Evolutionary conservation across 2,888 invertebrate genomes (phyloP), one percentile per base, ranked within the genome.

Genomic region (Leucophenga montana): DNA sequence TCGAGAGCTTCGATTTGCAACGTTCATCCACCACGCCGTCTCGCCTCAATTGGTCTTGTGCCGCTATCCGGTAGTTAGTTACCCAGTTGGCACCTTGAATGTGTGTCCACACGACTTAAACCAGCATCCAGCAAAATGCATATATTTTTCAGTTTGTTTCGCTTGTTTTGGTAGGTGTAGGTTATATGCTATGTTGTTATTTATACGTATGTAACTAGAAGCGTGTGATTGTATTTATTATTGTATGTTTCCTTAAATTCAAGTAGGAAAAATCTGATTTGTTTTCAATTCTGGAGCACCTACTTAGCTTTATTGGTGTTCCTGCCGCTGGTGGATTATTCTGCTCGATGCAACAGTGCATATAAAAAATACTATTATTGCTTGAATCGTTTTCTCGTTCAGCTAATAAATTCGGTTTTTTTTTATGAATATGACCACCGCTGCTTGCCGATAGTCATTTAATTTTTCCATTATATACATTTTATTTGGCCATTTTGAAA

Each of bases 91-190:
- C 56, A 59, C 33, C 56, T 20, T 59, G 31, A 18, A 18, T 6
- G 54, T 54, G 16, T 16, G 22, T 31, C 6, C 59, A 59, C 16
- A 33, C 59, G 27, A 27, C 27, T 27, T 27, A 27, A 27, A 27
- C 27, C 27, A 27, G 27, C 27, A 27, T 27, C 61, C 44, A 18
- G 18, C 20, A 27, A 62, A 61, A 62, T 62, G 61, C 61, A 62
- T 62, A 62, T 44, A 62, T 62, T 62, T 27, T 62, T 14, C 61
- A 62, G 61, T 62, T 62, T 62, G 61, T 62, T 62, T 62, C 11
- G 18, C 18, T 33, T 33, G n/a, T 22, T 22, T 9, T 56, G 14
- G 53, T 18, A 5, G 1, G 57, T 27, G 27, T 57, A 13, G 8
- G 56, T 56, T n/a, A n/a, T 27, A 4, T 27, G 27, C 27, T 4